A percentile compares a stretch with the other conserved stretches of the same genome.
Conservation (phyloP, 2,113 vertebrate genomes). For the Malurus elegans region DNA sequence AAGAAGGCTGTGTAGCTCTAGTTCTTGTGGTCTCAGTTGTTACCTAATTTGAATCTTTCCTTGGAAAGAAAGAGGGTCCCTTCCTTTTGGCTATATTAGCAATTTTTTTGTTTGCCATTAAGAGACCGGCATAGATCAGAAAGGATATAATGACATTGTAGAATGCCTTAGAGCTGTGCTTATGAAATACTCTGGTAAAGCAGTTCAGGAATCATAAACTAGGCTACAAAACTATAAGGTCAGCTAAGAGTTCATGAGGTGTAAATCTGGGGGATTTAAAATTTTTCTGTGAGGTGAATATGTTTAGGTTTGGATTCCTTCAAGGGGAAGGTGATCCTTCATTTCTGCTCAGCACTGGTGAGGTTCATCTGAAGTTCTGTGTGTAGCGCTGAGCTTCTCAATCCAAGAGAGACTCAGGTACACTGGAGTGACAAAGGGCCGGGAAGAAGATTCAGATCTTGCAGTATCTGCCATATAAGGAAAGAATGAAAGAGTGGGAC, state of each 20-base stretch:
- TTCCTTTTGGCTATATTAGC: neutral
- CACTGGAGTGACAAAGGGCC: neutral
- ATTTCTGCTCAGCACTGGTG: neutral
- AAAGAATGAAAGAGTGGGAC: neutral
- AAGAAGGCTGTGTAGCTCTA: neutral
- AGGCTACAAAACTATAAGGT: neutral
- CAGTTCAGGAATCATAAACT: neutral
- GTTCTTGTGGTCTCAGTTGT: neutral
- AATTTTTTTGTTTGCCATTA: neutral
- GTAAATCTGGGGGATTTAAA: neutral
- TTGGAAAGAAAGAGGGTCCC: neutral
- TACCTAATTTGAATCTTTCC: neutral
- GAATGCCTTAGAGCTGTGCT: neutral
- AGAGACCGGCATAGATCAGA: neutral
- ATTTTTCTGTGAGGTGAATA: neutral
- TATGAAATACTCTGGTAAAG: neutral
- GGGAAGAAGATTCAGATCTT: neutral
- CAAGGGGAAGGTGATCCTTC: neutral
- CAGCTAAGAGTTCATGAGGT: neutral
- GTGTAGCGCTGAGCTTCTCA: neutral
- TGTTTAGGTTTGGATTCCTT: neutral
- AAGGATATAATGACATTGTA: neutral
- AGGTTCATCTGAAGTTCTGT: neutral
- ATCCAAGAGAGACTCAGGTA: too few species aligned
- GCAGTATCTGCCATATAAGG: neutral